phyloP scores from a whole-genome alignment of 2,797 vertebrate genomes.

The Gadopsis marmoratus region DNA sequence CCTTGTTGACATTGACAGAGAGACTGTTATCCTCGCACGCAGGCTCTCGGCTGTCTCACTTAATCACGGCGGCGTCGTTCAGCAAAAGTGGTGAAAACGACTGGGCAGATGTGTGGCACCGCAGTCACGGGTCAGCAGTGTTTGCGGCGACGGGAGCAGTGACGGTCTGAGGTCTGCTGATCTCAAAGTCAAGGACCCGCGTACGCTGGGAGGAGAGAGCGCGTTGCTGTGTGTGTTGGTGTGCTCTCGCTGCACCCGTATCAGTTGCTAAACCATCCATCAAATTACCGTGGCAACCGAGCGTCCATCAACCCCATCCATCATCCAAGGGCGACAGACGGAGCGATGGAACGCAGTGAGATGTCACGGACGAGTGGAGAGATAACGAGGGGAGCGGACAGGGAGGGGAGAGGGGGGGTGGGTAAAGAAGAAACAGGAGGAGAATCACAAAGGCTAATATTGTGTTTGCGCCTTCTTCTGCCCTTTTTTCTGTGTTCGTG shows the following conservation, averaged over 20 bases:
- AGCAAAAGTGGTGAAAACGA: conserved; percentile 53
- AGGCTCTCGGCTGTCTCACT: conserved; percentile 34
- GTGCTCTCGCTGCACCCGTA: conserved; percentile 41
- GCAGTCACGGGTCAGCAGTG: conserved; percentile 50
- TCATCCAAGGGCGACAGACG: conserved; percentile 78
- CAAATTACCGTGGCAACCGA: conserved; percentile 78
- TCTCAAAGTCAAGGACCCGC: conserved; percentile 70
- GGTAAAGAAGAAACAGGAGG: background rate
- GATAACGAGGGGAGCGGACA: conserved; percentile 64
- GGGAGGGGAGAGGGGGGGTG: background rate
- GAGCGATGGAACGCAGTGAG: conserved; percentile 60
- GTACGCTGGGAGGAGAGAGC: conserved; percentile 21
- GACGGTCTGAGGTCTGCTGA: conserved; percentile 59
- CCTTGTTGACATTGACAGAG: conserved; percentile 60
- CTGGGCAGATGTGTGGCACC: conserved; percentile 37
- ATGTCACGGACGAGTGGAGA: conserved; percentile 67
- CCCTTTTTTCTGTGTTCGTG: background rate
- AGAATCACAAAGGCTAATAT: background rate
- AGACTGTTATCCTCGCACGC: conserved; percentile 31
- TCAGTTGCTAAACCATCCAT: conserved; percentile 80
- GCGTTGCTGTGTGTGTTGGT: conserved; percentile 12
- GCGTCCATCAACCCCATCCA: conserved; percentile 76
- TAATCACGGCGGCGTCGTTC: conserved; percentile 41
- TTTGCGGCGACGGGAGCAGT: conserved; percentile 34
- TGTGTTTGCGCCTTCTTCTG: background rate